Percentiles rank a stretch among this genome's conserved stretches.
These are phyloP conservation scores for Andrena fulva DNA, from an alignment of 2,888 invertebrate species.

Conservation along the genomic window DNA sequence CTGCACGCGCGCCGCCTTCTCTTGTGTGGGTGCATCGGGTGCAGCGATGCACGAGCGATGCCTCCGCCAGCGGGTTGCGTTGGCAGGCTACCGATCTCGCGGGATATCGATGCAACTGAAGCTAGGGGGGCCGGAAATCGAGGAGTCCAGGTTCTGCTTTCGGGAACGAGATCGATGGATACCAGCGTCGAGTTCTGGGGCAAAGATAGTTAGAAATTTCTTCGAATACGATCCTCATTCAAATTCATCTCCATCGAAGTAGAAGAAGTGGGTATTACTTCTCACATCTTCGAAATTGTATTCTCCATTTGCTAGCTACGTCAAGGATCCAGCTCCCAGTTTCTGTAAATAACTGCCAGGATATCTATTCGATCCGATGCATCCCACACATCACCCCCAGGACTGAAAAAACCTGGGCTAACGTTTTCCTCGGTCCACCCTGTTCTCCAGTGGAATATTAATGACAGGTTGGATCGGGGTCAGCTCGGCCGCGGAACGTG, in stretches of 20 bases:
- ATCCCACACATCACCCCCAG: neutral
- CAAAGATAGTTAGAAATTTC: too few relatives aligned
- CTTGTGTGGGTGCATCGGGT: constrained; percentile 53
- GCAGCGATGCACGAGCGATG: constrained; percentile 48
- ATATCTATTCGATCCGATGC: too few relatives aligned
- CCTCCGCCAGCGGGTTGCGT: constrained; percentile 9
- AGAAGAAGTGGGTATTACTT: too few relatives aligned
- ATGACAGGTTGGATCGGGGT: neutral
- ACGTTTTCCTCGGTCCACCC: neutral
- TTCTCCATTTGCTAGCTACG: too few relatives aligned
- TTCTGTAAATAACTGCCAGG: too few relatives aligned
- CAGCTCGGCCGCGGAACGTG: neutral
- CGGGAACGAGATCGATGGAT: too few relatives aligned
- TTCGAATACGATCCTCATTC: too few relatives aligned
- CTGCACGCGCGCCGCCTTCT: constrained; percentile 45
- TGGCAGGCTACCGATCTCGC: neutral
- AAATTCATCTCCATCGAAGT: too few relatives aligned
- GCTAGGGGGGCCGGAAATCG: neutral
- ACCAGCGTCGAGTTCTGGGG: too few relatives aligned
- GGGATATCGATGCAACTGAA: neutral
- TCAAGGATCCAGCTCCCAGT: too few relatives aligned
- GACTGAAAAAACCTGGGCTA: neutral
- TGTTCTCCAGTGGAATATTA: neutral
- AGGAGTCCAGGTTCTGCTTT: neutral
- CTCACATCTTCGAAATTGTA: too few relatives aligned